Conservation (phyloP, 2,113 vertebrate genomes). For the Taxidea taxus region DNA sequence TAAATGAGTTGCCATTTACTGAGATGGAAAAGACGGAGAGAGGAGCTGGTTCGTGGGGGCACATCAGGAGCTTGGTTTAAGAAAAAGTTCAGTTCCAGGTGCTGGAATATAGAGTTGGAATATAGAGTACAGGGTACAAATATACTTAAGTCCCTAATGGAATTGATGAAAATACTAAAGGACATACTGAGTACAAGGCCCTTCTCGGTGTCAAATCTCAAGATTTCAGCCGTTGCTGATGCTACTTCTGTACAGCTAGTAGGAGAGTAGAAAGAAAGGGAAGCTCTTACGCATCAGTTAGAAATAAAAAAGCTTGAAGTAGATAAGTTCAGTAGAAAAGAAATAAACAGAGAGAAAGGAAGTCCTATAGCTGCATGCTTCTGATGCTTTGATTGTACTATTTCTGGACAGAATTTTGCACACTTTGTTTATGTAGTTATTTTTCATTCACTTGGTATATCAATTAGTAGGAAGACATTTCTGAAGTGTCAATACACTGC, state of each 20-base stretch:
- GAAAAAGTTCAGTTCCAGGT: background rate
- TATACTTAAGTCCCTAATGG: background rate
- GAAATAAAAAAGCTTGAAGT: background rate
- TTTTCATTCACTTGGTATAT: background rate
- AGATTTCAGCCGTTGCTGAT: background rate
- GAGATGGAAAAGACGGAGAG: background rate
- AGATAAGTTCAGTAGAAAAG: background rate
- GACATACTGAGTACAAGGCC: background rate
- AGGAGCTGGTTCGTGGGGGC: background rate
- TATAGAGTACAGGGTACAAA: background rate
- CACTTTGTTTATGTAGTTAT: background rate
- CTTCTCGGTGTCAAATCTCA: background rate
- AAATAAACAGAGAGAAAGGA: background rate
- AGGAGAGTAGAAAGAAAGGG: background rate
- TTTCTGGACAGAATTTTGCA: background rate
- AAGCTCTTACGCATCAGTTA: background rate
- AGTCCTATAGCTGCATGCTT: background rate
- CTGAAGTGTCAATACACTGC: background rate
- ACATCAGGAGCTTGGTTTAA: background rate
- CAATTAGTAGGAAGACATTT: background rate
- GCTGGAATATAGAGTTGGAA: background rate
- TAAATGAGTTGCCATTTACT: background rate
- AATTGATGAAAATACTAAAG: background rate
- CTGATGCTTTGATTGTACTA: background rate
- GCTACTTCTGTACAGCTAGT: background rate